Base-by-base conservation (phyloP, 2,113 vertebrate species). In the Formicarius rufipectus region DNA sequence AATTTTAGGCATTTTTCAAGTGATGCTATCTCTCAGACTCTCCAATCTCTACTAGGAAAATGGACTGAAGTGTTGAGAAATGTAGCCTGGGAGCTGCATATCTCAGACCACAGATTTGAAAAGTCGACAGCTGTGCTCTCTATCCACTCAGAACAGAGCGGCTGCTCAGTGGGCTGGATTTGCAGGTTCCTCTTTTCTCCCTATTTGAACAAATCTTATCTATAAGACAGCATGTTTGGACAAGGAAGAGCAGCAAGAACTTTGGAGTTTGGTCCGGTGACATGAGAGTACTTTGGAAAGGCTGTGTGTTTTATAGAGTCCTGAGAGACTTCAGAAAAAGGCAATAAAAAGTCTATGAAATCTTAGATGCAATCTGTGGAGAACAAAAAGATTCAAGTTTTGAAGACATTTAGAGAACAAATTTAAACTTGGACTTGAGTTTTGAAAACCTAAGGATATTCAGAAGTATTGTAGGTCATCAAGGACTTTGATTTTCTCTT, bases 1-100 rank as follows among this genome's bases (percentile, higher is more conserved):
- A 40, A 71, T 78, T 92, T 60, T 30, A 56, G 69, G 8, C n/a
- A 35, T 89, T 92, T 89, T 88, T 86, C 37, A 59, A 88, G 52
- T 45, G 56, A 88, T 84, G 33, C 74, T 90, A 74, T 90, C 68
- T 86, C 33, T 20, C 39, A 50, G 45, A 21, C 10, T 12, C 39
- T 83, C 82, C 55, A 55, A 55, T 81, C 52, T 89, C 35, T 81
- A 75, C 77, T 40, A 64, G 39, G 49, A 75, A 84, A 84, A 58
- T 5, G 37, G 35, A 14, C 39, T 60, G 33, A 81, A 82, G 37
- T 37, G 69, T 45, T 78, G 86, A 90, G 76, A 56, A 64, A n/a
- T 2, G 42, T 25, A 75, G 33, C 52, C 67, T 74, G 49, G 50
- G 40, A 84, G 45, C 37, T 67, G 30, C 23, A 6, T 53, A 24